Conservation (phyloP, 1,140 invertebrate species). For the Papilio machaon region DNA sequence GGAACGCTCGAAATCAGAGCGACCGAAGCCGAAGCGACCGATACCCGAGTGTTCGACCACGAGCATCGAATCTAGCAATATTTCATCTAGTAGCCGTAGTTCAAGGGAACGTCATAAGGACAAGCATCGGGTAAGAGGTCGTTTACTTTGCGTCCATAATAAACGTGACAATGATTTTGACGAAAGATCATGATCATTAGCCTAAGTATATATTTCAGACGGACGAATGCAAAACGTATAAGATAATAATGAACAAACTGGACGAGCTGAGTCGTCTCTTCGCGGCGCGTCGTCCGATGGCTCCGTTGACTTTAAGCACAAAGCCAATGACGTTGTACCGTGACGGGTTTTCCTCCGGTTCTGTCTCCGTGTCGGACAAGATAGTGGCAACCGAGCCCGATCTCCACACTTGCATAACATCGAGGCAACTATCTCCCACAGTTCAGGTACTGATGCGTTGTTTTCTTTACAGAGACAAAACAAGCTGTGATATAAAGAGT, state of each 20-base stretch:
- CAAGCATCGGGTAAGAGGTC: slow-evolving; percentile 48
- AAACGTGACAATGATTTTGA: not conserved
- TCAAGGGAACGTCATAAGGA: slow-evolving; percentile 48
- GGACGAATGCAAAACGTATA: slow-evolving; percentile 70
- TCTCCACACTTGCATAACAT: slow-evolving; percentile 8
- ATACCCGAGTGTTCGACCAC: slow-evolving; percentile 31
- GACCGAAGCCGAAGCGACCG: slow-evolving; percentile 23
- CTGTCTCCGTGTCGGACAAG: slow-evolving; percentile 60
- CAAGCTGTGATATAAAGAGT: not conserved
- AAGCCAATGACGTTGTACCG: slow-evolving; percentile 36
- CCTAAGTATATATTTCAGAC: slow-evolving; percentile 47
- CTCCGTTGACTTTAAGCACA: slow-evolving; percentile 14
- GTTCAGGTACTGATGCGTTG: slow-evolving; percentile 7
- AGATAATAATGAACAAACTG: slow-evolving; percentile 73
- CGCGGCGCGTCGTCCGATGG: slow-evolving; percentile 46
- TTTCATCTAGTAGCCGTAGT: slow-evolving; percentile 50
- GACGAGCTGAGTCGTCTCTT: slow-evolving; percentile 66
- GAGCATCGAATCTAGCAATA: slow-evolving; percentile 46
- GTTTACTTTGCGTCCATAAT: not conserved
- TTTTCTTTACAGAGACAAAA: not conserved
- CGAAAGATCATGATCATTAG: not conserved
- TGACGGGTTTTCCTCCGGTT: slow-evolving; percentile 44
- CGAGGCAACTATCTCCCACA: slow-evolving; percentile 20
- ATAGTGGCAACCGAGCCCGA: slow-evolving; percentile 56
- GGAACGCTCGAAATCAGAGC: slow-evolving; percentile 20